Percentiles rank a stretch among this genome's conserved stretches.
These are phyloP conservation scores for Cantharis lateralis DNA, from an alignment of 2,888 invertebrate species.

Conservation along the genomic window DNA sequence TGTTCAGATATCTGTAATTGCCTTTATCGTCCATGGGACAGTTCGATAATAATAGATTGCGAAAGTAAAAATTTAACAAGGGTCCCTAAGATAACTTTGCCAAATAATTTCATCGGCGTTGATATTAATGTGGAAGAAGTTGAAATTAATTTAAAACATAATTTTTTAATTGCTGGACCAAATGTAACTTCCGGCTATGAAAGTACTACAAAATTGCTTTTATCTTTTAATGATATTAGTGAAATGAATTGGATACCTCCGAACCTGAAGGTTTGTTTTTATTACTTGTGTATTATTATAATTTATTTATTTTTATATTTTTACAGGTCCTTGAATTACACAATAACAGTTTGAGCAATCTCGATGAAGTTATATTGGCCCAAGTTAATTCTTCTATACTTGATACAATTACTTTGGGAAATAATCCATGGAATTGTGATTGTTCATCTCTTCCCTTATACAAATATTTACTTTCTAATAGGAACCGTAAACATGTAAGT, in stretches of 20 bases:
- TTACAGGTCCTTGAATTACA: constrained; percentile 58
- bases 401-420: constrained; percentile 51
- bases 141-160: constrained; percentile 41
- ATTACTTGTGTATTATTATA: background rate
- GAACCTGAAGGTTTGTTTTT: constrained; percentile 50
- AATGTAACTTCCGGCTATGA: constrained; percentile 51
- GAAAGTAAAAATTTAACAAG: constrained; percentile 55
- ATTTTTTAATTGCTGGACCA: constrained; percentile 31
- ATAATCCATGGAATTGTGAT: constrained; percentile 66
- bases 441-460: constrained; percentile 54
- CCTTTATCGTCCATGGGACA: constrained; percentile 53
- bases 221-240: constrained; percentile 59
- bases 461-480: background rate
- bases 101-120: constrained; percentile 9
- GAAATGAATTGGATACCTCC: constrained; percentile 55
- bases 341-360: constrained; percentile 59
- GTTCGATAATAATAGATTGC: constrained; percentile 61
- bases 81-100: constrained; percentile 49
- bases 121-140: constrained; percentile 33
- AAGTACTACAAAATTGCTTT: constrained; percentile 57
- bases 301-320: background rate
- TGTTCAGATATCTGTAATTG: constrained; percentile 53
- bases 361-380: constrained; percentile 55
- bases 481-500: background rate
- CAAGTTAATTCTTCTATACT: constrained; percentile 52